These are phyloP conservation scores for Zaprionus davidi DNA, from an alignment of 1,140 invertebrate species.

Conservation along the genomic window DNA sequence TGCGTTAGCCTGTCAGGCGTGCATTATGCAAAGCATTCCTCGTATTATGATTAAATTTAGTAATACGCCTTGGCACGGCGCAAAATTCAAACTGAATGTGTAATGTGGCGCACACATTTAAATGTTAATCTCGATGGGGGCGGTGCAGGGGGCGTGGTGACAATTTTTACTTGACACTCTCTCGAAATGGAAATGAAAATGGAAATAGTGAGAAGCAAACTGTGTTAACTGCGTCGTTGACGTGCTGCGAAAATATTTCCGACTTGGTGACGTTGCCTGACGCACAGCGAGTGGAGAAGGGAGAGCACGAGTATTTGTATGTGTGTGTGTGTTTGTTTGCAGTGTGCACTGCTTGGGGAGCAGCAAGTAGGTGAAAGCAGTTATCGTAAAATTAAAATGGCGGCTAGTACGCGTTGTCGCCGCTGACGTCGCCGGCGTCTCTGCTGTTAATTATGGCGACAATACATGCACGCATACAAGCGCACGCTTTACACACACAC, in stretches of 20 bases:
- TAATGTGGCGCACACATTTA: constrained; percentile 62
- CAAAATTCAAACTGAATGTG: constrained; percentile 54
- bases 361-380: constrained; percentile 79
- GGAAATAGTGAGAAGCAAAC: constrained; percentile 29
- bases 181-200: constrained; percentile 28
- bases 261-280: constrained; percentile 37
- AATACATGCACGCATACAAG: constrained; percentile 68
- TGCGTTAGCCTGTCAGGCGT: constrained; percentile 1
- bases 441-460: constrained; percentile 75
- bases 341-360: constrained; percentile 21
- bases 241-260: constrained; percentile 43
- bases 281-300: constrained; percentile 22
- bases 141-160: neutral
- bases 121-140: constrained; percentile 58
- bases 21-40: constrained; percentile 31
- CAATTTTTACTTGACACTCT: constrained; percentile 38
- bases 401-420: constrained; percentile 79
- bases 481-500: constrained; percentile 15
- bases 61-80: constrained; percentile 24
- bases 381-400: constrained; percentile 82
- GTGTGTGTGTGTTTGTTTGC: constrained; percentile 6
- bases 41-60: constrained; percentile 32
- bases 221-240: constrained; percentile 32
- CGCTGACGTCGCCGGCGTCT: constrained; percentile 44
- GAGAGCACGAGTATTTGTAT: neutral